These are phyloP conservation scores for Psilanteris sp. DNA, from an alignment of 1,140 invertebrate genomes.

Conservation along the genomic window DNA sequence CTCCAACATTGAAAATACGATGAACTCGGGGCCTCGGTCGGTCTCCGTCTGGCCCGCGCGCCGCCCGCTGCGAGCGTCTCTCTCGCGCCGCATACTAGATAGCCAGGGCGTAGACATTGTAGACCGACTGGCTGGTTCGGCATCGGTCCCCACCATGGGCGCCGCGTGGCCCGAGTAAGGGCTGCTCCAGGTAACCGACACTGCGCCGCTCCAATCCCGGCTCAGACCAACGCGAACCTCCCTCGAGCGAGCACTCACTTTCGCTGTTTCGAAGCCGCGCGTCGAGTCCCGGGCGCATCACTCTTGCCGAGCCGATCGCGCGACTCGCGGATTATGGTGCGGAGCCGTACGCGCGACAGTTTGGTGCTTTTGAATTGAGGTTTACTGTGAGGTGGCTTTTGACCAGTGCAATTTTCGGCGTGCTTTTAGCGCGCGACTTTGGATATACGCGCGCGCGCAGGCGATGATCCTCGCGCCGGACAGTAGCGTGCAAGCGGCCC, in stretches of 20 bases:
- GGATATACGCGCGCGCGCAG: background rate
- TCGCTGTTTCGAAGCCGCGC: slow-evolving; percentile 73
- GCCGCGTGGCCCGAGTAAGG: slow-evolving; percentile 71
- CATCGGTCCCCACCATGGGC: slow-evolving; percentile 71
- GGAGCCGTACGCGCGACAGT: no score
- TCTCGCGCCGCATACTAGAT: slow-evolving; percentile 65
- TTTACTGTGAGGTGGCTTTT: no score
- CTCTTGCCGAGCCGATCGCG: no score
- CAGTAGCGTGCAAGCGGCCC: slow-evolving; percentile 69
- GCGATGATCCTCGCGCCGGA: slow-evolving; percentile 75
- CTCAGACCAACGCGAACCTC: slow-evolving; percentile 79
- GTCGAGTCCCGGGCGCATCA: no score
- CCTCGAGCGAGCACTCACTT: slow-evolving; percentile 79
- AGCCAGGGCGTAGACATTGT: slow-evolving; percentile 76
- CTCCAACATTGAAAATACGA: slow-evolving; percentile 83
- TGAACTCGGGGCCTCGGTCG: slow-evolving; percentile 78
- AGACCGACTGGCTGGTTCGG: slow-evolving; percentile 64
- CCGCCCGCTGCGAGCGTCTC: slow-evolving; percentile 26
- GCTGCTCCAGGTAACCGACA: slow-evolving; percentile 78
- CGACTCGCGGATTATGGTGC: no score
- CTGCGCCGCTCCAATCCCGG: slow-evolving; percentile 73
- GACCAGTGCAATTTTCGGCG: no score
- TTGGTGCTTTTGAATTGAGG: slow-evolving; percentile 13
- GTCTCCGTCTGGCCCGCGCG: slow-evolving; percentile 22
- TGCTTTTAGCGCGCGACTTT: background rate